phyloP scores from a whole-genome alignment of 2,888 invertebrate species.

The Leptinotarsa rubiginosa region DNA sequence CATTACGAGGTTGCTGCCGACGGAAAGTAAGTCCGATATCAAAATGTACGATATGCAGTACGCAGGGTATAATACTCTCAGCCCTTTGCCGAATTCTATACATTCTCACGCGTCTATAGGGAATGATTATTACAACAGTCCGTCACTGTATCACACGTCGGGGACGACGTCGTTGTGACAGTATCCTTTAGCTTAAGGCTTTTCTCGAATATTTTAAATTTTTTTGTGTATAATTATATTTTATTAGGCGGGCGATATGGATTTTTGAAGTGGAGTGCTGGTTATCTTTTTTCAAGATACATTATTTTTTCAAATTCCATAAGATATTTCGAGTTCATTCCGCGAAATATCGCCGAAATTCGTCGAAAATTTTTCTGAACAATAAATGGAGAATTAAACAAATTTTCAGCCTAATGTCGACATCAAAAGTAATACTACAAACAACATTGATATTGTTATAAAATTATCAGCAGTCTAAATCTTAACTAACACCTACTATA shows the following conservation, averaged over 20 bases:
- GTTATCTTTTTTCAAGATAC: background rate
- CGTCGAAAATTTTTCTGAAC: no score
- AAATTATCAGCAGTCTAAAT: no score
- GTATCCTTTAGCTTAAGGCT: conserved; percentile 85
- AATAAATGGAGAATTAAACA: no score
- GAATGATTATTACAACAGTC: conserved; percentile 86
- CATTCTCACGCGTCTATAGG: conserved; percentile 70
- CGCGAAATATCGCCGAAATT: no score
- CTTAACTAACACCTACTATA: no score
- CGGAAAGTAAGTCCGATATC: conserved; percentile 88
- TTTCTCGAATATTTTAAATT: conserved; percentile 44
- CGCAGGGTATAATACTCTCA: conserved; percentile 73
- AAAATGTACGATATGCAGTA: conserved; percentile 91
- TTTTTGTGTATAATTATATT: conserved; percentile 33
- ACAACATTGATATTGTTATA: no score
- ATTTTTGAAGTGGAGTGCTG: conserved; percentile 1
- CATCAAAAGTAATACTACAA: no score
- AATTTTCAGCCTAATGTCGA: no score
- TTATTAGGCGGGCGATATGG: background rate
- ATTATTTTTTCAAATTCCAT: no score
- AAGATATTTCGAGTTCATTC: no score
- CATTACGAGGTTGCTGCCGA: conserved; percentile 91
- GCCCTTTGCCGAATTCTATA: conserved; percentile 72
- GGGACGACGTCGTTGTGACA: conserved; percentile 91
- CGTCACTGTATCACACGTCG: conserved; percentile 80